These are phyloP conservation scores for Bactericera cockerelli DNA, from an alignment of 1,140 invertebrate species.

Conservation along the genomic window DNA sequence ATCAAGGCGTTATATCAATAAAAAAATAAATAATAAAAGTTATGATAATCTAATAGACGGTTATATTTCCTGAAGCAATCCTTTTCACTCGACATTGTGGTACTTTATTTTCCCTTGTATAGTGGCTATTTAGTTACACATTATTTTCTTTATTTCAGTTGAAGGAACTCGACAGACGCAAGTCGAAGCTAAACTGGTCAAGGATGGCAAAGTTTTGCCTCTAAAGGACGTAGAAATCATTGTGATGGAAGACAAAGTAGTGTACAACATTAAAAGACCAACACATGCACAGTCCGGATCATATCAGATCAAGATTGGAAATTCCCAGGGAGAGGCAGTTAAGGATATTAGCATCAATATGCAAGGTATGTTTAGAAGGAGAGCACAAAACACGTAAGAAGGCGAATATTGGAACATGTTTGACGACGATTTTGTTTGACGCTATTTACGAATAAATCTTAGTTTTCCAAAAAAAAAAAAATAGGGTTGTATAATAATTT, in stretches of 20 bases:
- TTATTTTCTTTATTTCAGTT: conserved; percentile 37
- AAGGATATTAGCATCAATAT: conserved; percentile 71
- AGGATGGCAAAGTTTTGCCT: conserved; percentile 72
- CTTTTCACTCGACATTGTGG: too few relatives aligned
- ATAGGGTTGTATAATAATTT: too few relatives aligned
- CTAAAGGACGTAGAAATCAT: conserved; percentile 78
- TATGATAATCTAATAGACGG: too few relatives aligned
- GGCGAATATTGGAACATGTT: too few relatives aligned
- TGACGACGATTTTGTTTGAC: too few relatives aligned
- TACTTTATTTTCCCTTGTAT: background rate
- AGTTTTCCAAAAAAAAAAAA: too few relatives aligned
- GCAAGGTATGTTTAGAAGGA: conserved; percentile 47
- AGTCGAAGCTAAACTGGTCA: conserved; percentile 72
- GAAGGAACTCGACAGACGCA: conserved; percentile 69
- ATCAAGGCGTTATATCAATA: too few relatives aligned
- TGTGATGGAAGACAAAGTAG: conserved; percentile 74
- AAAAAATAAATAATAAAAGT: too few relatives aligned
- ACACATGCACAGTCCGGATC: conserved; percentile 58
- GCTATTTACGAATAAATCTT: too few relatives aligned
- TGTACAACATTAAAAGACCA: conserved; percentile 81
- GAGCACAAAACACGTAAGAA: too few relatives aligned
- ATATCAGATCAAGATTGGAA: conserved; percentile 73
- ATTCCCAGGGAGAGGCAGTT: conserved; percentile 72
- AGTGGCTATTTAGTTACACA: background rate
- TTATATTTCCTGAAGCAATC: too few relatives aligned